Conservation (phyloP, 2,888 invertebrate species). For the Frankliniella intonsa region DNA sequence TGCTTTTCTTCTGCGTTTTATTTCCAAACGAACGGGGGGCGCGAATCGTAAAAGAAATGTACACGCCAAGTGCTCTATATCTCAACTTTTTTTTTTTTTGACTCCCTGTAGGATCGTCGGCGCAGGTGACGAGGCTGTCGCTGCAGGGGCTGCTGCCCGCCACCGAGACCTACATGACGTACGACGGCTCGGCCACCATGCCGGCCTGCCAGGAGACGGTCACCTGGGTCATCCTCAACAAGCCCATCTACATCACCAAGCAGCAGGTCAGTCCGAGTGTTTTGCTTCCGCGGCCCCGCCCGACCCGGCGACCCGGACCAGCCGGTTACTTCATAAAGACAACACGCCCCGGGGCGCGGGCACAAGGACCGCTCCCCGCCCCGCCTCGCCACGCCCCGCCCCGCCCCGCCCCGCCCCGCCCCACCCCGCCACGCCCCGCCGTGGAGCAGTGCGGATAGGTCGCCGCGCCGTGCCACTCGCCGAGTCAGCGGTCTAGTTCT, state of each 20-base stretch:
- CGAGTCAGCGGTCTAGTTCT: too few species aligned
- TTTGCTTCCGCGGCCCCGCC: neutral
- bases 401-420: too few species aligned
- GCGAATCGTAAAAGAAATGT: too few species aligned
- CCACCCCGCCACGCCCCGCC: neutral
- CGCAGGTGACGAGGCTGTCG: constrained; percentile 77
- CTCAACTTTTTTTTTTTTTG: too few species aligned
- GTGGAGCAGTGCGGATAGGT: neutral
- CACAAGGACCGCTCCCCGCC: too few species aligned
- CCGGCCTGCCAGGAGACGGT: constrained; percentile 98
- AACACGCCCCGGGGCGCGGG: neutral
- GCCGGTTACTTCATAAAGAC: neutral
- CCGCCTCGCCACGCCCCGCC: neutral
- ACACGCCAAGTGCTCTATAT: too few species aligned
- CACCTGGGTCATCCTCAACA: constrained; percentile 97
- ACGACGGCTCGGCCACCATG: constrained; percentile 94
- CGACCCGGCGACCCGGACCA: neutral
- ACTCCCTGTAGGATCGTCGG: constrained; percentile 65
- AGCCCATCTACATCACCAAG: constrained; percentile 95
- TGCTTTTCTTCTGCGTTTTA: too few species aligned
- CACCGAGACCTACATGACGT: constrained; percentile 96
- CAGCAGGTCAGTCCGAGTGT: constrained; percentile 72
- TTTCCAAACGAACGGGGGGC: too few species aligned
- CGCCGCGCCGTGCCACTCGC: too few species aligned
- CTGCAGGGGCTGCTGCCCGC: constrained; percentile 85